phyloP scores from a whole-genome alignment of 2,113 vertebrate species.

The Seriola quinqueradiata region DNA sequence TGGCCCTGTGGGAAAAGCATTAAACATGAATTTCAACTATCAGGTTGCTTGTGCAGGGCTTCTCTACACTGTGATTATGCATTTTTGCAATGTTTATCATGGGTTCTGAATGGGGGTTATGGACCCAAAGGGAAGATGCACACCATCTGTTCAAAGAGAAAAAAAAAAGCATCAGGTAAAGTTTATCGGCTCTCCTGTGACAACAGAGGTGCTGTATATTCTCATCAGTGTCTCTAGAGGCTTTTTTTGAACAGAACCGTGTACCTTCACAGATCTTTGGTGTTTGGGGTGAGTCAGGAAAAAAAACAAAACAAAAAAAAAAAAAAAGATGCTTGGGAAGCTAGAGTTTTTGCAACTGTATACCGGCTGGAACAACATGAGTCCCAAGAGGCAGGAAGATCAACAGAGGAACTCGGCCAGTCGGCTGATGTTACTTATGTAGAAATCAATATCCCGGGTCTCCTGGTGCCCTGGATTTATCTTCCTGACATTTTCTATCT shows the following conservation, averaged over 20 bases:
- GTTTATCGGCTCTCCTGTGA: conserved; percentile 7
- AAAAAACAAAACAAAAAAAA: neutral
- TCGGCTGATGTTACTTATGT: conserved; percentile 66
- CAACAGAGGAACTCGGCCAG: conserved; percentile 47
- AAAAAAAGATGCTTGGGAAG: neutral
- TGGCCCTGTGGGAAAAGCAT: neutral
- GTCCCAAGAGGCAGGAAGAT: conserved; percentile 49
- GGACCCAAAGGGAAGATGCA: conserved; percentile 1
- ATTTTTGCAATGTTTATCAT: neutral
- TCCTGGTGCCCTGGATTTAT: conserved; percentile 63
- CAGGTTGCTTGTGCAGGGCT: conserved; percentile 2
- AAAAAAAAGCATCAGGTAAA: neutral
- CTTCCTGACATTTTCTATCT: conserved; percentile 66
- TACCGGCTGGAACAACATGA: conserved; percentile 50
- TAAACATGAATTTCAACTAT: conserved; percentile 46
- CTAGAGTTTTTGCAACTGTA: conserved; percentile 29
- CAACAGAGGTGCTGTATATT: conserved; percentile 4
- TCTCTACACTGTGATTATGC: conserved; percentile 8
- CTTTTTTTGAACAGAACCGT: neutral
- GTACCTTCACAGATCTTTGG: neutral
- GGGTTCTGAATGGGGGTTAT: conserved; percentile 12
- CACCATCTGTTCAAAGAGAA: conserved; percentile 8
- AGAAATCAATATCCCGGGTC: conserved; percentile 73
- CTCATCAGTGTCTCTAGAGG: conserved; percentile 9
- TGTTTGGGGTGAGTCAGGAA: conserved; percentile 2